A percentile compares a stretch with the other conserved stretches of the same genome.
These are phyloP conservation scores for Merluccius polli DNA, from an alignment of 2,797 vertebrate species.

Conservation along the genomic window DNA sequence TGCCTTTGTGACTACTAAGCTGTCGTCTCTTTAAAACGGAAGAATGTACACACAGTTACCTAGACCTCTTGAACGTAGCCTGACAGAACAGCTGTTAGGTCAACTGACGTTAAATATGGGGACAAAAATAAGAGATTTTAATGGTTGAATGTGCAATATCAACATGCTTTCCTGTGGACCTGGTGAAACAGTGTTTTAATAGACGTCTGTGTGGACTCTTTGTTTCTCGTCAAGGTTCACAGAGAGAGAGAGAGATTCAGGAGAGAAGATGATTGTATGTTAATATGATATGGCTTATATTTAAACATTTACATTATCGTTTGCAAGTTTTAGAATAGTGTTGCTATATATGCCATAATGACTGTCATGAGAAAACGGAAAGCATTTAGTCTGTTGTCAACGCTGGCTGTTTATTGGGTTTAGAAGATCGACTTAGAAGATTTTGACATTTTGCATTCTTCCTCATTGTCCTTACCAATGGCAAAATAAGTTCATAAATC, in stretches of 20 bases:
- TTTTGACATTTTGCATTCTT: constrained; percentile 26
- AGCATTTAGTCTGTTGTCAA: constrained; percentile 29
- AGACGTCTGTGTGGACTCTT: constrained; percentile 26
- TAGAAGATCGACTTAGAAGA: constrained; percentile 21
- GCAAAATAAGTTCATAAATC: constrained; percentile 40
- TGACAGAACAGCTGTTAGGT: background rate
- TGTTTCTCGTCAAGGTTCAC: background rate
- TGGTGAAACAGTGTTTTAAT: background rate
- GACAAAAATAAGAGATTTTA: background rate
- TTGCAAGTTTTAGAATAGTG: constrained; percentile 26
- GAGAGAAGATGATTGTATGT: constrained; percentile 47
- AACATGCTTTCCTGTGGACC: constrained; percentile 11
- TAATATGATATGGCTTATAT: constrained; percentile 36
- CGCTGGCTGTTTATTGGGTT: constrained; percentile 14
- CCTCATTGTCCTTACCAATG: constrained; percentile 36
- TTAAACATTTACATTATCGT: constrained; percentile 27
- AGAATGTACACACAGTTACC: constrained; percentile 41
- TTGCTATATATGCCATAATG: constrained; percentile 17
- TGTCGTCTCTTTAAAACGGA: constrained; percentile 41
- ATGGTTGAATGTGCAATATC: constrained; percentile 44
- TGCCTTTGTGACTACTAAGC: background rate
- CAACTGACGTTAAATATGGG: background rate
- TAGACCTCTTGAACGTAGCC: constrained; percentile 15
- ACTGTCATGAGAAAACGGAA: constrained; percentile 16
- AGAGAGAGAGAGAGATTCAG: background rate